phyloP scores from a whole-genome alignment of 2,797 vertebrate genomes.

The Sebastes matsubarae region DNA sequence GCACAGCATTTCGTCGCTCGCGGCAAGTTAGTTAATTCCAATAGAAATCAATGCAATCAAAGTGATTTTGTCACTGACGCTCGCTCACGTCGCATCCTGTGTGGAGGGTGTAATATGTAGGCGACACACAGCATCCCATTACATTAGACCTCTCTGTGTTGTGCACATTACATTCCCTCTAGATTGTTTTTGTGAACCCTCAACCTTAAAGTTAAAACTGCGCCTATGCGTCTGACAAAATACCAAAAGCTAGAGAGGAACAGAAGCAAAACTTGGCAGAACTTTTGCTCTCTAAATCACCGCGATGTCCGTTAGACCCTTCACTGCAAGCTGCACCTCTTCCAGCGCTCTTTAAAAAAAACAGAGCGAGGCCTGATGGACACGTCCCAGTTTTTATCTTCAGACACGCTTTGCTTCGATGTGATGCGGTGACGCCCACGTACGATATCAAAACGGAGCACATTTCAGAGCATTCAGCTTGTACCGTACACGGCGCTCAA shows the following conservation, averaged over 20 bases:
- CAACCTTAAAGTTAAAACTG: too few species aligned
- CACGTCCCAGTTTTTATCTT: constrained; percentile 13
- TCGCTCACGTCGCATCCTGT: too few species aligned
- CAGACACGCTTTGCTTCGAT: neutral
- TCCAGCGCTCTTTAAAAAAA: neutral
- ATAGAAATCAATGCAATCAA: too few species aligned
- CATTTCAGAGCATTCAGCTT: neutral
- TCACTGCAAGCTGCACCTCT: neutral
- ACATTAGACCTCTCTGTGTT: too few species aligned
- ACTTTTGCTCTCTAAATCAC: neutral
- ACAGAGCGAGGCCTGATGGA: constrained; percentile 29
- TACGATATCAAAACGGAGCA: neutral
- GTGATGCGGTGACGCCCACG: neutral
- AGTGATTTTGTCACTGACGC: too few species aligned
- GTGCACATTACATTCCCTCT: too few species aligned
- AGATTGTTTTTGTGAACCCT: neutral
- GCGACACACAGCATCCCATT: too few species aligned
- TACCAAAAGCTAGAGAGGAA: neutral
- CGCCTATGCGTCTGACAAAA: neutral
- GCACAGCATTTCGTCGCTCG: too few species aligned
- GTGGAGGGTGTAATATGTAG: too few species aligned
- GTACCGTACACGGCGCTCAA: neutral
- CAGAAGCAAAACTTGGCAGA: neutral
- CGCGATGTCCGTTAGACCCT: neutral
- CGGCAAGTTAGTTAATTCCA: too few species aligned